Percentiles rank a stretch among this genome's conserved stretches.
phyloP scores from a whole-genome alignment of 2,113 vertebrate species.

The Lepidiolamprologus cunningtoni region DNA sequence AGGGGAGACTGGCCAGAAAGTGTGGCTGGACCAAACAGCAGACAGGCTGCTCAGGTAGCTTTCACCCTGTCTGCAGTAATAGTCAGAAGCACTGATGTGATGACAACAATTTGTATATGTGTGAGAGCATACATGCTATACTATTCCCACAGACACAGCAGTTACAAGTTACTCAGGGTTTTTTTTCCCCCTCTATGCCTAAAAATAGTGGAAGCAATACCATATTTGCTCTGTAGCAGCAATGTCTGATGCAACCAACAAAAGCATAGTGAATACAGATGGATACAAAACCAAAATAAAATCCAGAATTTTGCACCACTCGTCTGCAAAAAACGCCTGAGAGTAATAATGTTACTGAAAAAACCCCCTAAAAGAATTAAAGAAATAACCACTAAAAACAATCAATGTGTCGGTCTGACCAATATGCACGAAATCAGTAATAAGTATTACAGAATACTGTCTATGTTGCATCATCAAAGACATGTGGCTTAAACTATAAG shows the following conservation, averaged over 20 bases:
- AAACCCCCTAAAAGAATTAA: not conserved
- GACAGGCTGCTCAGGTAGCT: not conserved
- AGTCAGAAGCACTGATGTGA: not conserved
- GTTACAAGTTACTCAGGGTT: rapidly evolving
- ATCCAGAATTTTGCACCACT: not conserved
- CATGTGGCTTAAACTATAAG: not conserved
- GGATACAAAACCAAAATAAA: not conserved
- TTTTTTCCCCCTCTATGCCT: not conserved
- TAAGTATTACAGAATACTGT: not conserved
- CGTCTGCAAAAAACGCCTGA: not conserved
- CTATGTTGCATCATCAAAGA: not conserved
- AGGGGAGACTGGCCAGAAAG: not conserved
- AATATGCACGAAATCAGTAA: not conserved
- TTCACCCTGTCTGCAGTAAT: not conserved
- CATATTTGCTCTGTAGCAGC: not conserved
- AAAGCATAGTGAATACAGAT: not conserved
- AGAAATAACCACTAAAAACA: not conserved
- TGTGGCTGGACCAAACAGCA: not conserved
- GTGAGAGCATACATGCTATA: not conserved
- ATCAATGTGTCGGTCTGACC: not conserved
- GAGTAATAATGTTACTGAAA: not conserved
- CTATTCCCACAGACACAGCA: not conserved
- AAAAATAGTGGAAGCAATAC: not conserved
- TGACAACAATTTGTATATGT: not conserved
- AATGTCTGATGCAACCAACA: not conserved